Base-by-base conservation (phyloP, 2,797 vertebrate species). In the Lophotriccus pileatus region DNA sequence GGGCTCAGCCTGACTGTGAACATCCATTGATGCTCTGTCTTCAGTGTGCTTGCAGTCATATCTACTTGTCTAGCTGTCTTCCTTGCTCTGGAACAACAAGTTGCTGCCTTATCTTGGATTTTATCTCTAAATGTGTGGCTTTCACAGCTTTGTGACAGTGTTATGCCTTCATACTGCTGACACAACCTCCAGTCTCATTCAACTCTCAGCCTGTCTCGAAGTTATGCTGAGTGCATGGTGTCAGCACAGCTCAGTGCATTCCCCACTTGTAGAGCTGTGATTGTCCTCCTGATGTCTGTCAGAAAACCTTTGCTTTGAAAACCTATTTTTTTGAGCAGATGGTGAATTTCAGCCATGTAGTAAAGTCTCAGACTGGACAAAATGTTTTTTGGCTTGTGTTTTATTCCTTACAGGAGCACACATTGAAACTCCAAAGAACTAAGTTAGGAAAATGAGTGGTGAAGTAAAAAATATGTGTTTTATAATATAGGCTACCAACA, bases 11-110 rank as follows among this genome's bases (percentile, higher is more conserved):
- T 62, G 37, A 8, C 10, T 18, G 46, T 32, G 72, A 88, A 60
- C 12, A 60, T 37, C 50, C 34, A 32, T 66, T 83, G 74, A 62
- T 49, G 28, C 3, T n/a, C 18, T 0, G 3, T 59, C n/a, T 30
- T 32, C 36, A 49, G 47, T 8, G 14, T 0, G 3, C 63, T 63
- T 0, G 0, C 36, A 62, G 49, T 55, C 18, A 1, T 66, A 36
- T 59, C 50, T 69, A 5, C 62, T 85, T 69, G 34, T 46, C 56
- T 47, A 79, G n/a, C 43, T 52, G 21, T 78, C 53, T 10, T 72
- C 23, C 43, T 60, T 3, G 1, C 23, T 44, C 66, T 10, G 34
- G 50, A 90, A 37, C 34, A 53, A 56, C 24, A 53, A 66, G 50
- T 79, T 1, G 1, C n/a, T 75, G 67, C 53, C 37, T 68, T 68